A percentile compares a stretch with the other conserved stretches of the same genome.
Evolutionary conservation across 2,888 invertebrate genomes (phyloP).

Genomic region (Malacosoma neustria): DNA sequence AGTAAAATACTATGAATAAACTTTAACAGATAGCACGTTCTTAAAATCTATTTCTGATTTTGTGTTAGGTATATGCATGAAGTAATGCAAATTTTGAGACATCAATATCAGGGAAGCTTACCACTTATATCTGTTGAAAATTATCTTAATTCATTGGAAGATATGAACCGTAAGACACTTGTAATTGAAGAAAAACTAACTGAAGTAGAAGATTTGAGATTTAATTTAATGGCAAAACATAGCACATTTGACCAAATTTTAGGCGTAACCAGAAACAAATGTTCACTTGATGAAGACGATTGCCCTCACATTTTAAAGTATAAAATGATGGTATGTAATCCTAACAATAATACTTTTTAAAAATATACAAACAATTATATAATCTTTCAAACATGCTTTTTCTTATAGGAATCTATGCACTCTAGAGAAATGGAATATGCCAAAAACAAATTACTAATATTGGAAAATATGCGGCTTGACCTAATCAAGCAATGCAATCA

Average conservation of each 20-base stretch:
- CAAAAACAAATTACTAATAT: conserved; percentile 34
- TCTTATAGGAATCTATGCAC: conserved; percentile 40
- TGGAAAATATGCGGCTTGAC: conserved; percentile 39
- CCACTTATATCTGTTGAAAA: conserved; percentile 51
- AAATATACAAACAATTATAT: not conserved
- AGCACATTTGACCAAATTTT: conserved; percentile 52
- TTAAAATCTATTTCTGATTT: too few relatives aligned
- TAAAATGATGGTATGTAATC: conserved; percentile 39
- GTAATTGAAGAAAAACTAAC: conserved; percentile 42
- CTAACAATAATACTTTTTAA: not conserved
- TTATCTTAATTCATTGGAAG: conserved; percentile 43
- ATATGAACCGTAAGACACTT: conserved; percentile 35
- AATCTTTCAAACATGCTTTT: not conserved
- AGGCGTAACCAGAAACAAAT: conserved; percentile 42
- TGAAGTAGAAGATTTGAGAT: conserved; percentile 50
- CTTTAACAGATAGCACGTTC: too few relatives aligned
- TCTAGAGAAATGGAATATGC: conserved; percentile 39
- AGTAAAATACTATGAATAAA: conserved; percentile 6
- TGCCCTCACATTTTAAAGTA: conserved; percentile 50
- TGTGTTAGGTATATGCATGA: conserved; percentile 56
- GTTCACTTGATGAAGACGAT: conserved; percentile 36
- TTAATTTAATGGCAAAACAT: conserved; percentile 47
- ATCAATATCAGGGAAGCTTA: conserved; percentile 58
- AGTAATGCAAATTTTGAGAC: conserved; percentile 45
- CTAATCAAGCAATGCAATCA: conserved; percentile 38